A percentile compares a stretch with the other conserved stretches of the same genome.
Evolutionary conservation across 92 coral and sea anemone genomes (phyloP).

Genomic region (Palythoa caribaeorum): DNA sequence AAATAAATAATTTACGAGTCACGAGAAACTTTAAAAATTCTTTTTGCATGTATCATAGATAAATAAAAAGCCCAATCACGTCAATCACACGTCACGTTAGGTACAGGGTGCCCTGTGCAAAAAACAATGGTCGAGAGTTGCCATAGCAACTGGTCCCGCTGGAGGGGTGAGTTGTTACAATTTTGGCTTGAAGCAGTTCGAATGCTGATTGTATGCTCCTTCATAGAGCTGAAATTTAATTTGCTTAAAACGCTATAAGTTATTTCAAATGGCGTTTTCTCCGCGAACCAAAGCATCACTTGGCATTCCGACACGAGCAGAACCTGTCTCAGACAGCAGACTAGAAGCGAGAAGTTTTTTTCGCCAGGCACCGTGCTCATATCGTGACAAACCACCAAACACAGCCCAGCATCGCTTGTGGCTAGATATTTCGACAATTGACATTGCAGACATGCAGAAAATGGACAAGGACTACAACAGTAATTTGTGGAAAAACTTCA

Average conservation of each 20-base stretch:
- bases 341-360: conserved; percentile 76
- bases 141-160: background rate
- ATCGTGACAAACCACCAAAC: conserved; percentile 72
- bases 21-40: too few relatives aligned
- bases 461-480: conserved; percentile 82
- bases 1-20: too few relatives aligned
- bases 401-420: conserved; percentile 84
- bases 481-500: conserved; percentile 92
- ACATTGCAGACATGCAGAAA: conserved; percentile 67
- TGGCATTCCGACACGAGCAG: conserved; percentile 75
- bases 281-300: conserved; percentile 78
- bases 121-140: background rate
- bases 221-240: background rate
- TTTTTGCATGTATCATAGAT: too few relatives aligned
- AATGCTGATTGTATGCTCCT: background rate
- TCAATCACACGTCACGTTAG: too few relatives aligned
- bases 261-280: conserved; percentile 71
- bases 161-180: background rate
- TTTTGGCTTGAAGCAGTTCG: background rate
- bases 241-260: background rate
- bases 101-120: too few relatives aligned
- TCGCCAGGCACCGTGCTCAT: conserved; percentile 77
- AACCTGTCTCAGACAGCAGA: conserved; percentile 58
- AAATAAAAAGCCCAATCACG: background rate
- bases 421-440: conserved; percentile 78